Conservation (phyloP, 2,888 invertebrate species). For the Mechanitis mazaeus region DNA sequence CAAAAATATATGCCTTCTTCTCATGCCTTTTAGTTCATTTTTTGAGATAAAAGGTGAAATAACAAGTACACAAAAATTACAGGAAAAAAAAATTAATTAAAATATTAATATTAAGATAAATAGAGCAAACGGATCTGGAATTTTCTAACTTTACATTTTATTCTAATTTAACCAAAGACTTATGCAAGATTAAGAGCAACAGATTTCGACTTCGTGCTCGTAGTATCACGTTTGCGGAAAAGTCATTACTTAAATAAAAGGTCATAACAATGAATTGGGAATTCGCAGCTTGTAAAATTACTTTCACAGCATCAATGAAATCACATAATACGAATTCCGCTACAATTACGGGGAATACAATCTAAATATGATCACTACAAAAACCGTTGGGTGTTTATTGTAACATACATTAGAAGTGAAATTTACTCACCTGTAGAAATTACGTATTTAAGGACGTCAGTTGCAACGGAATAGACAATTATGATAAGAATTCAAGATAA, state of each 20-base stretch:
- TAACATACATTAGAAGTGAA: conserved; percentile 34
- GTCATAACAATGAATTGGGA: conserved; percentile 22
- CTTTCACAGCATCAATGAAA: conserved; percentile 27
- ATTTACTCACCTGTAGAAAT: conserved; percentile 47
- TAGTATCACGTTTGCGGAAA: conserved; percentile 11
- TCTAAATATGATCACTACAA: conserved; percentile 17
- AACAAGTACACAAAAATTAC: too few species aligned
- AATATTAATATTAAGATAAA: background rate
- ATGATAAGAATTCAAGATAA: conserved; percentile 49
- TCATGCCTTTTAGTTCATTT: too few species aligned
- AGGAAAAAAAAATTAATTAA: background rate
- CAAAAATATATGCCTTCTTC: too few species aligned
- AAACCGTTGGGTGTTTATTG: conserved; percentile 27
- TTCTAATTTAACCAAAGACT: background rate
- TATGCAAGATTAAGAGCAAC: background rate
- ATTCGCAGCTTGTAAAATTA: conserved; percentile 19
- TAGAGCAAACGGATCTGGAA: background rate
- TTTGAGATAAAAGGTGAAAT: too few species aligned
- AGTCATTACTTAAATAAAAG: conserved; percentile 20
- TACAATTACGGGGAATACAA: background rate
- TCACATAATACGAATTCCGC: background rate
- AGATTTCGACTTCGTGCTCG: conserved; percentile 4
- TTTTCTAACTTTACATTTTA: background rate
- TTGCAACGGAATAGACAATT: conserved; percentile 49
- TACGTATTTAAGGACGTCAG: conserved; percentile 43